Evolutionary conservation across 2,888 invertebrate genomes (phyloP).

Genomic region (Drosophila paucipuncta): DNA sequence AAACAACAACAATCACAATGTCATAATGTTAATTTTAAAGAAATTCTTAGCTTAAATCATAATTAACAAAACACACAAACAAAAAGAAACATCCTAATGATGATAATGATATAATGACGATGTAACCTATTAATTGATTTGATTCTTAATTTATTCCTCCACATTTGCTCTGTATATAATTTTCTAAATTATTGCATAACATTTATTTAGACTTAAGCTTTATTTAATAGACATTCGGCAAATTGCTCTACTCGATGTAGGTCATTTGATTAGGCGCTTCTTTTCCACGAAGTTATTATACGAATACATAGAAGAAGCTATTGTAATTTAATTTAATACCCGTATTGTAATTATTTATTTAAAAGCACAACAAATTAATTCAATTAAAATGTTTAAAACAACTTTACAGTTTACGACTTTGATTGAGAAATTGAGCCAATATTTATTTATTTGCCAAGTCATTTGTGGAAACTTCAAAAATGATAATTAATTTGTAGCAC

Average conservation of each 20-base stretch:
- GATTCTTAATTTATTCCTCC: constrained; percentile 68
- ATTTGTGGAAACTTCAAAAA: neutral
- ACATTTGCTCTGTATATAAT: constrained; percentile 79
- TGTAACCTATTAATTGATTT: constrained; percentile 58
- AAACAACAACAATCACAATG: constrained; percentile 48
- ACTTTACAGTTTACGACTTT: neutral
- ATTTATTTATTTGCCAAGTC: neutral
- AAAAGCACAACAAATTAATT: constrained; percentile 71
- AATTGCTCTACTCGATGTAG: constrained; percentile 44
- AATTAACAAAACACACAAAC: constrained; percentile 22
- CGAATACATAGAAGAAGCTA: constrained; percentile 70
- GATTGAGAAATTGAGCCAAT: neutral
- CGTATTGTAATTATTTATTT: constrained; percentile 78
- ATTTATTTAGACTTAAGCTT: constrained; percentile 67
- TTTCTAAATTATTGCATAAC: constrained; percentile 78
- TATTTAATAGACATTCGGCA: constrained; percentile 55
- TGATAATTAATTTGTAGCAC: too few species aligned
- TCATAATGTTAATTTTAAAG: constrained; percentile 62
- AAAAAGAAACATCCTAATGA: constrained; percentile 4
- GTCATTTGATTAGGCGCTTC: constrained; percentile 67
- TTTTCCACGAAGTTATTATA: constrained; percentile 54
- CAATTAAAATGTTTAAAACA: constrained; percentile 77
- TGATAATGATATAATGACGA: constrained; percentile 23
- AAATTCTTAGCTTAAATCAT: constrained; percentile 59
- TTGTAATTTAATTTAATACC: constrained; percentile 76